phyloP scores from a whole-genome alignment of 2,888 invertebrate genomes.

The Xestia xanthographa region DNA sequence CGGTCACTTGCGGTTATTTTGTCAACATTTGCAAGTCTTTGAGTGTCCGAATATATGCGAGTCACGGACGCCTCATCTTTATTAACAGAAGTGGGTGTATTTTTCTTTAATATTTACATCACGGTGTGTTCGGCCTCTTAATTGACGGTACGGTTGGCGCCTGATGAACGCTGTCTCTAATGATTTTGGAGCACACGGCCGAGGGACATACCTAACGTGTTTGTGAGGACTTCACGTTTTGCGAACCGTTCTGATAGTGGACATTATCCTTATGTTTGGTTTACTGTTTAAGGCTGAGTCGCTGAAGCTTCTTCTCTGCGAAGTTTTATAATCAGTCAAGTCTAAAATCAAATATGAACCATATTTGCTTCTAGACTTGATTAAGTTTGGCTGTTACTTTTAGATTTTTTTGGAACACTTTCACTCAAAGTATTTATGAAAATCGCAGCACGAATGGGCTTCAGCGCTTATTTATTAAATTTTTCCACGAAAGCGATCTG shows the following conservation, averaged over 20 bases:
- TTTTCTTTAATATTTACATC: conserved; percentile 79
- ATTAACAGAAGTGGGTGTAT: conserved; percentile 78
- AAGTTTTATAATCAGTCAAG: background rate
- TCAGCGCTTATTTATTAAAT: conserved; percentile 15
- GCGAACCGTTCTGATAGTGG: conserved; percentile 7
- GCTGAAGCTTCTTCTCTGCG: background rate
- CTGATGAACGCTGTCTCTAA: conserved; percentile 75
- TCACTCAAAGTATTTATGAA: background rate
- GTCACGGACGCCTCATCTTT: conserved; percentile 82
- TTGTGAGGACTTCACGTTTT: conserved; percentile 27
- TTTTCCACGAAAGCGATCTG: background rate
- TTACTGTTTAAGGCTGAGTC: background rate
- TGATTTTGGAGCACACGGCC: conserved; percentile 61
- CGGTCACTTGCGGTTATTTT: conserved; percentile 75
- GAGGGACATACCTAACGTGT: conserved; percentile 44
- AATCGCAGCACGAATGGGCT: background rate
- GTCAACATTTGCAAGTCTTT: conserved; percentile 81
- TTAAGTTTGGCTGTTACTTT: background rate
- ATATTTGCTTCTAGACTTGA: background rate
- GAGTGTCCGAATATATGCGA: conserved; percentile 76
- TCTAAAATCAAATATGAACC: background rate
- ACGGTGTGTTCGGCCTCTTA: conserved; percentile 74
- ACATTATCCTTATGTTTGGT: conserved; percentile 4
- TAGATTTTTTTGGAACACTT: background rate
- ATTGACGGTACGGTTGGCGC: conserved; percentile 77